Evolutionary conservation across 2,888 invertebrate genomes (phyloP).

Genomic region (Carpatolechia fugitivella): DNA sequence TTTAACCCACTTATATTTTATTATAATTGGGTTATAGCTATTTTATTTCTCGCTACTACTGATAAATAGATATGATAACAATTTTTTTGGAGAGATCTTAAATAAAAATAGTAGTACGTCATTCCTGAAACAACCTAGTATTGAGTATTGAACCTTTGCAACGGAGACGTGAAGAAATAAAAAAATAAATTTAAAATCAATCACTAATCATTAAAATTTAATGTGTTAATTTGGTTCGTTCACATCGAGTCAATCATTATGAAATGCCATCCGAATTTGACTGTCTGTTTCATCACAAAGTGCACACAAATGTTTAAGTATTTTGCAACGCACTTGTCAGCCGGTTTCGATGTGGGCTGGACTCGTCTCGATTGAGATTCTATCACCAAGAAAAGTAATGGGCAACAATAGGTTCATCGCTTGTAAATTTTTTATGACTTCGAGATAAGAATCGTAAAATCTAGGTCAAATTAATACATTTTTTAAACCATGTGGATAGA

Average conservation of each 20-base stretch:
- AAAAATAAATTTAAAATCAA: no score
- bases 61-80: no score
- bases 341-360: background rate
- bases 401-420: background rate
- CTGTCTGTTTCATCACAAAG: constrained; percentile 26
- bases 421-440: background rate
- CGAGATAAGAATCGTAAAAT: background rate
- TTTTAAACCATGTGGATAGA: no score
- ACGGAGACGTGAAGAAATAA: no score
- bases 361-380: constrained; percentile 2
- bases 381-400: background rate
- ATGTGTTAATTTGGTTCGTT: constrained; percentile 2
- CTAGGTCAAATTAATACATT: no score
- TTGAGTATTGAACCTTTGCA: no score
- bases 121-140: no score
- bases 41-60: no score
- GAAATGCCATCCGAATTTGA: constrained; percentile 11
- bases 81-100: no score
- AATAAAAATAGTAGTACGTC: no score
- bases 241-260: constrained; percentile 4
- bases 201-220: background rate
- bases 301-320: constrained; percentile 22
- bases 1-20: no score
- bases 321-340: constrained; percentile 15
- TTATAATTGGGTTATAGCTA: no score